phyloP scores from a whole-genome alignment of 1,140 invertebrate species.

The Leptinotarsa texana region DNA sequence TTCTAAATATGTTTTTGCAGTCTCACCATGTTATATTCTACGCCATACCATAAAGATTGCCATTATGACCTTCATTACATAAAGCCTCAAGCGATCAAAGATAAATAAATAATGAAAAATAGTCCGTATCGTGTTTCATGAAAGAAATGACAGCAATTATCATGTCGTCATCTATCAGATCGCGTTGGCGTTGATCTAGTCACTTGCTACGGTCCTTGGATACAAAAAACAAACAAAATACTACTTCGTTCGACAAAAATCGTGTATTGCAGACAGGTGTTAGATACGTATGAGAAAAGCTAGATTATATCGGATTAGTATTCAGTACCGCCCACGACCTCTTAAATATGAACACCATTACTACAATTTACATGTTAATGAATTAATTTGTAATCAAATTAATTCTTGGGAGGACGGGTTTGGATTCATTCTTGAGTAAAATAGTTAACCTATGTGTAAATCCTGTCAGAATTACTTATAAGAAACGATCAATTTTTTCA shows the following conservation, averaged over 20 bases:
- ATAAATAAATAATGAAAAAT: too few relatives aligned
- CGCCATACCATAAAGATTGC: too few relatives aligned
- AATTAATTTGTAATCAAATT: slow-evolving; percentile 6
- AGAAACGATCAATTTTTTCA: not conserved
- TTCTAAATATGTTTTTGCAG: too few relatives aligned
- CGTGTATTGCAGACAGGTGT: not conserved
- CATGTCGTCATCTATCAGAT: too few relatives aligned
- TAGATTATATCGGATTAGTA: not conserved
- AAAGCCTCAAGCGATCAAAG: too few relatives aligned
- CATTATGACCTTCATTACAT: too few relatives aligned
- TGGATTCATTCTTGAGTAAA: not conserved
- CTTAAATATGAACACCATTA: slow-evolving; percentile 8
- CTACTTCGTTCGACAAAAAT: not conserved
- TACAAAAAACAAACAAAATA: not conserved
- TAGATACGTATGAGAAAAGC: not conserved
- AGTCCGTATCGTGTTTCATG: too few relatives aligned
- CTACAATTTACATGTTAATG: slow-evolving; percentile 4
- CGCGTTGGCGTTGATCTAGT: too few relatives aligned
- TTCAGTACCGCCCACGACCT: not conserved
- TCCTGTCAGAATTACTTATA: not conserved
- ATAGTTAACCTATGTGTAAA: not conserved
- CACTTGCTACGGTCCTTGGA: too few relatives aligned
- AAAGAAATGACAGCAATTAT: too few relatives aligned
- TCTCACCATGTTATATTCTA: too few relatives aligned
- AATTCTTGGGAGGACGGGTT: not conserved